phyloP scores from a whole-genome alignment of 2,113 vertebrate species.

The Etia nguti region DNA sequence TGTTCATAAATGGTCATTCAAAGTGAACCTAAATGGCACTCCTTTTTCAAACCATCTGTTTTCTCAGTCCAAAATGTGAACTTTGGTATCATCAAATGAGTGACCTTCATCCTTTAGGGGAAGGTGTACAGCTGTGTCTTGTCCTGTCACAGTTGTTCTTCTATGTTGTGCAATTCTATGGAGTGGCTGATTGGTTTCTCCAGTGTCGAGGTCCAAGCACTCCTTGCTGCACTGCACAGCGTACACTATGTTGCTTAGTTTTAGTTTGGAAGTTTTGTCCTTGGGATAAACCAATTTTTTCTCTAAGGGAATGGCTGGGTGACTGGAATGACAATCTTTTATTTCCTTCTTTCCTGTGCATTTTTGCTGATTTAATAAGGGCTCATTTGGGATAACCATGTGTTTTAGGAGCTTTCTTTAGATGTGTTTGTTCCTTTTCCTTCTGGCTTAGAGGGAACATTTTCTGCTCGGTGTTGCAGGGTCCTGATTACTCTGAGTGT shows the following conservation, averaged over 20 bases:
- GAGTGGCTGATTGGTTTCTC: background rate
- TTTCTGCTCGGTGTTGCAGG: background rate
- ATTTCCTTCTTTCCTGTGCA: background rate
- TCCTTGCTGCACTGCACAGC: background rate
- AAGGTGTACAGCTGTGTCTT: background rate
- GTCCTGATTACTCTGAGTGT: background rate
- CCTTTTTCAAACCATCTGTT: background rate
- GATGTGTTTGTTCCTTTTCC: background rate
- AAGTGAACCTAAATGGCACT: background rate
- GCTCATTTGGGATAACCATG: background rate
- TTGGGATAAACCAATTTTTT: background rate
- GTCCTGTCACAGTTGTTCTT: rapidly evolving
- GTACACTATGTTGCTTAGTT: background rate
- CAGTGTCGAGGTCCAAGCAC: background rate
- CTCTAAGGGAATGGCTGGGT: background rate
- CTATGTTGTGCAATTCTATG: background rate
- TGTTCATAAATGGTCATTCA: background rate
- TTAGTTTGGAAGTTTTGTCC: background rate
- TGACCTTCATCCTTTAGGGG: background rate
- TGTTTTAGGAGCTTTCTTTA: background rate
- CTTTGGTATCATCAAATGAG: background rate
- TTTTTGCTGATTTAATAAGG: background rate
- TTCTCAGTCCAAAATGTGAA: background rate
- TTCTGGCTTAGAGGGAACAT: background rate
- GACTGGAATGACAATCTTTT: background rate